Evolutionary conservation across 35 echinoderm and acorn worm genomes (phyloP).

Genomic region (Anneissia japonica): DNA sequence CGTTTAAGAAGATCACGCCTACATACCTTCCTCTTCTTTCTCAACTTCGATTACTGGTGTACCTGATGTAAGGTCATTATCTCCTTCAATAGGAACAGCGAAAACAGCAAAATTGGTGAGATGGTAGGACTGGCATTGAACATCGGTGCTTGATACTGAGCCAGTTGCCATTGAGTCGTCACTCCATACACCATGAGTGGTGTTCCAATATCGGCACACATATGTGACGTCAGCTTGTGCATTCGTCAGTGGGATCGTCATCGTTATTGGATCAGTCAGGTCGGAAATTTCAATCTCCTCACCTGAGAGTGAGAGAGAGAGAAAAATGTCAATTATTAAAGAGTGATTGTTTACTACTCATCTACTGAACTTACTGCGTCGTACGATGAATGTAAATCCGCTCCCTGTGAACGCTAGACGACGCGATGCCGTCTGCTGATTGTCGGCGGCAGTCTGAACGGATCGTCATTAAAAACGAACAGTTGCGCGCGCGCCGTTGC

Average conservation of each 20-base stretch:
- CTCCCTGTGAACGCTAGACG: neutral
- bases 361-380: neutral
- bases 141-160: neutral
- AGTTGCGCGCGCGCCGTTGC: neutral
- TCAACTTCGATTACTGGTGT: neutral
- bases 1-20: too few relatives aligned
- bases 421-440: neutral
- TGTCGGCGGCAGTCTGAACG: neutral
- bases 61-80: neutral
- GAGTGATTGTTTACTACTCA: neutral
- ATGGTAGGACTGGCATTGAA: conserved; percentile 50
- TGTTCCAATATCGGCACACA: conserved; percentile 68
- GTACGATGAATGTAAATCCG: neutral
- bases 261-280: conserved; percentile 42
- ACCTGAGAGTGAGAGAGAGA: conserved; percentile 21
- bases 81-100: conserved; percentile 21
- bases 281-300: conserved; percentile 44
- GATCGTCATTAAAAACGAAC: neutral
- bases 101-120: conserved; percentile 58
- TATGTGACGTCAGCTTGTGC: conserved; percentile 28
- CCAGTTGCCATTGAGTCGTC: conserved; percentile 31
- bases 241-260: conserved; percentile 49
- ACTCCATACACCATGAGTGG: conserved; percentile 20
- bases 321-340: neutral
- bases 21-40: neutral